Evolutionary conservation across 2,888 invertebrate species (phyloP).

Genomic region (Athalia cordata): DNA sequence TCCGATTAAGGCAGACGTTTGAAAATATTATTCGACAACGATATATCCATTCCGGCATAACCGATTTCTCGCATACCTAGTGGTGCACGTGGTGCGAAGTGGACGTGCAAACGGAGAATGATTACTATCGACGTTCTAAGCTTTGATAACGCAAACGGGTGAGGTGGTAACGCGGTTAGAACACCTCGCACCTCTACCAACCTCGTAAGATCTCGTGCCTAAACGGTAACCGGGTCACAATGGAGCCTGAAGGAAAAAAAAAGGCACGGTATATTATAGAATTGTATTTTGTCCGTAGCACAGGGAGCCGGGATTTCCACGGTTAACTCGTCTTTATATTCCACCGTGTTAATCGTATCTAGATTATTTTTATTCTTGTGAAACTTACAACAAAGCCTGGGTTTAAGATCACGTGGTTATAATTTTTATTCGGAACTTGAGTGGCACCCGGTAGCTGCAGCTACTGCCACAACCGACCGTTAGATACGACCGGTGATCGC

Average conservation of each 20-base stretch:
- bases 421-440: background rate
- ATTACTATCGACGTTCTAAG: conserved; percentile 43
- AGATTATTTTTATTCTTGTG: no score
- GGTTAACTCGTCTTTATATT: no score
- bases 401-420: no score
- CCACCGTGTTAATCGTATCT: no score
- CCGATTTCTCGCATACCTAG: background rate
- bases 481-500: background rate
- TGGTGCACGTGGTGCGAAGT: conserved; percentile 38
- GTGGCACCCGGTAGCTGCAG: background rate
- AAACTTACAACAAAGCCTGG: no score
- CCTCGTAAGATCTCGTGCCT: background rate
- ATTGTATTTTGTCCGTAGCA: no score
- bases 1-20: no score
- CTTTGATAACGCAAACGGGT: conserved; percentile 30
- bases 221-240: conserved; percentile 23
- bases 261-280: no score
- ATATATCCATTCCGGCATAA: no score
- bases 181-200: background rate
- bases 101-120: conserved; percentile 38
- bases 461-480: background rate
- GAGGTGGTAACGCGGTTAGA: conserved; percentile 44
- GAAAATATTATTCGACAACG: no score
- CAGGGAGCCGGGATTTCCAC: no score
- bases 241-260: background rate